A percentile compares a stretch with the other conserved stretches of the same genome.
Evolutionary conservation across 2,888 invertebrate species (phyloP).

Genomic region (Heliconius charithonia): DNA sequence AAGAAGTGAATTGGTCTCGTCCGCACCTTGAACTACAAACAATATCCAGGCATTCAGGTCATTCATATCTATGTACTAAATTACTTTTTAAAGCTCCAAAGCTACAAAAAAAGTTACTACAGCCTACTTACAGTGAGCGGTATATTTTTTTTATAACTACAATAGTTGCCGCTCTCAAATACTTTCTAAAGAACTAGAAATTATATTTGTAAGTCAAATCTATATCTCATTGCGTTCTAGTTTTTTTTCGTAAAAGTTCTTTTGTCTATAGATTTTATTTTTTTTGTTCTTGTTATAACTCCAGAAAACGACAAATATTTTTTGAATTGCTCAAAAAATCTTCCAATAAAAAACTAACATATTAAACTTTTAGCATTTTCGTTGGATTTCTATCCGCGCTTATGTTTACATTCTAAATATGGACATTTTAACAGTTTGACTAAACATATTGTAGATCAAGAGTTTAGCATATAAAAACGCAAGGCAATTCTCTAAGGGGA

Average conservation of each 20-base stretch:
- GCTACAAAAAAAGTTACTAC: not conserved
- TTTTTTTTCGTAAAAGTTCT: not conserved
- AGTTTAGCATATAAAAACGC: not conserved
- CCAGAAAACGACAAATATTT: not conserved
- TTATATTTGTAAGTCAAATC: not conserved
- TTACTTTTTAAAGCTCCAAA: conserved; percentile 16
- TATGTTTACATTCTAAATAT: too few relatives aligned
- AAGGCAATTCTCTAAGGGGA: not conserved
- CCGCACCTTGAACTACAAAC: conserved; percentile 39
- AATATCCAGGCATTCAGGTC: conserved; percentile 30
- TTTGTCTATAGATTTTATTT: not conserved
- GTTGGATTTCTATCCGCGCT: too few relatives aligned
- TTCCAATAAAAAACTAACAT: not conserved
- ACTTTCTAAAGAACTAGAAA: conserved; percentile 7
- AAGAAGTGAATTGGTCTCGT: not conserved
- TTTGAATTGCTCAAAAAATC: too few relatives aligned
- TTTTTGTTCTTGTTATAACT: not conserved
- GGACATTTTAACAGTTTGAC: too few relatives aligned
- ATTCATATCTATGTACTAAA: conserved; percentile 23
- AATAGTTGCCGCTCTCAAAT: conserved; percentile 3
- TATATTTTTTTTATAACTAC: conserved; percentile 17
- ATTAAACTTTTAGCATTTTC: too few relatives aligned
- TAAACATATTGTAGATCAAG: too few relatives aligned
- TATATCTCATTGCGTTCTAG: not conserved
- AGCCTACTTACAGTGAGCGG: conserved; percentile 18